phyloP scores from a whole-genome alignment of 2,888 invertebrate genomes.

The Cotesia congregata region DNA sequence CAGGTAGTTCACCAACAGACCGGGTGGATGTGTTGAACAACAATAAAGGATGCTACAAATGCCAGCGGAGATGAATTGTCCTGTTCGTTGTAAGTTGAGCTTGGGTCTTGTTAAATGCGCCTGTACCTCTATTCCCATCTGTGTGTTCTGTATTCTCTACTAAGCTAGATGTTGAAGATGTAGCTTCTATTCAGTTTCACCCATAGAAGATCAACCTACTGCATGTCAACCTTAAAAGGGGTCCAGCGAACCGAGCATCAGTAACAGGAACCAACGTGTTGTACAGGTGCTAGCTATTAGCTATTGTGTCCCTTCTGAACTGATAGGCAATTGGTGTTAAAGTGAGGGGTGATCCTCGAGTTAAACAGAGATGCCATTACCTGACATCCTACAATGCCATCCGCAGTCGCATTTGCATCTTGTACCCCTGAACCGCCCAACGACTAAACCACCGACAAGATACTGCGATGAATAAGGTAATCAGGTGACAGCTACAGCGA shows the following conservation, averaged over 20 bases:
- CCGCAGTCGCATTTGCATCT: background rate
- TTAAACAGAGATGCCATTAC: background rate
- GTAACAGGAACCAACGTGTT: background rate
- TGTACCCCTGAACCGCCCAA: background rate
- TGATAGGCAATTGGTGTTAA: background rate
- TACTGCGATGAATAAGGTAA: background rate
- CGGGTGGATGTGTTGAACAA: background rate
- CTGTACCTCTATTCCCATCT: background rate
- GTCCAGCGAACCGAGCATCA: background rate
- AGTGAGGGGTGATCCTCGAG: background rate
- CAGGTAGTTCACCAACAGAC: background rate
- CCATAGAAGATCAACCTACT: no score
- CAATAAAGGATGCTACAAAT: background rate
- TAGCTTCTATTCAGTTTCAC: no score
- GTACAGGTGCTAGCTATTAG: background rate
- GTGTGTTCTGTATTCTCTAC: no score
- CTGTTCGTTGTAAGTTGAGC: background rate
- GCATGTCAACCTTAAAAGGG: no score
- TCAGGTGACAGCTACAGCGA: background rate
- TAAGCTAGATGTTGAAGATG: no score
- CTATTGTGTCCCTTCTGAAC: background rate
- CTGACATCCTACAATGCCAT: background rate
- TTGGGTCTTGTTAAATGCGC: background rate
- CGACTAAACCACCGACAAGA: background rate
- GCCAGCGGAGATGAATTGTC: background rate